A percentile compares a stretch with the other conserved stretches of the same genome.
phyloP scores from a whole-genome alignment of 2,888 invertebrate species.

The Julus scanicus region DNA sequence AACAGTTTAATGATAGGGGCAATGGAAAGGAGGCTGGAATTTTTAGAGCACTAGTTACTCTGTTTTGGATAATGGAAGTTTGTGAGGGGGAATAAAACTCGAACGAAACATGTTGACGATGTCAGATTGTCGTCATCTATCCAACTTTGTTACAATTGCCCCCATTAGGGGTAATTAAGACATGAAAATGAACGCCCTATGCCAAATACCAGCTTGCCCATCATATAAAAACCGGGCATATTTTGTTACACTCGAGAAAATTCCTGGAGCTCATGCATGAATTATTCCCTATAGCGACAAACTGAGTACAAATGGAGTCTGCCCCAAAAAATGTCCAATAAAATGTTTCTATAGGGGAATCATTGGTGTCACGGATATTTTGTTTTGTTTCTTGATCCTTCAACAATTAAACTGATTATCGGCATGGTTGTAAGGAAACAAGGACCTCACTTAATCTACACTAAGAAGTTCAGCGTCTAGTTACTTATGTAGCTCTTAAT shows the following conservation, averaged over 20 bases:
- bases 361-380: neutral
- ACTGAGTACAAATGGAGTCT: neutral
- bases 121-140: slow-evolving; percentile 49
- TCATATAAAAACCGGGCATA: slow-evolving; percentile 24
- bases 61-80: slow-evolving; percentile 42
- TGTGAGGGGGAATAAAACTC: slow-evolving; percentile 41
- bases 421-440: neutral
- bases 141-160: slow-evolving; percentile 47
- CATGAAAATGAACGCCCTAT: slow-evolving; percentile 46
- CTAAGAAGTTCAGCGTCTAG: too few relatives aligned
- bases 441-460: too few relatives aligned
- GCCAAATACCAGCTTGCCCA: slow-evolving; percentile 22
- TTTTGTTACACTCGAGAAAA: slow-evolving; percentile 20
- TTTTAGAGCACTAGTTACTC: slow-evolving; percentile 42
- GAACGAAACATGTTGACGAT: slow-evolving; percentile 36
- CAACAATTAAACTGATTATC: neutral
- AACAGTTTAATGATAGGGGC: slow-evolving; percentile 32
- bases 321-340: neutral
- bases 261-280: slow-evolving; percentile 25
- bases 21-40: slow-evolving; percentile 37
- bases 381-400: slow-evolving; percentile 8
- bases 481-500: too few relatives aligned
- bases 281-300: neutral
- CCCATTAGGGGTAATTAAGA: slow-evolving; percentile 51
- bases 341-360: neutral